Percentiles rank a stretch among this genome's conserved stretches.
phyloP scores from a whole-genome alignment of 2,888 invertebrate genomes.

The Tryphoninae sp. region DNA sequence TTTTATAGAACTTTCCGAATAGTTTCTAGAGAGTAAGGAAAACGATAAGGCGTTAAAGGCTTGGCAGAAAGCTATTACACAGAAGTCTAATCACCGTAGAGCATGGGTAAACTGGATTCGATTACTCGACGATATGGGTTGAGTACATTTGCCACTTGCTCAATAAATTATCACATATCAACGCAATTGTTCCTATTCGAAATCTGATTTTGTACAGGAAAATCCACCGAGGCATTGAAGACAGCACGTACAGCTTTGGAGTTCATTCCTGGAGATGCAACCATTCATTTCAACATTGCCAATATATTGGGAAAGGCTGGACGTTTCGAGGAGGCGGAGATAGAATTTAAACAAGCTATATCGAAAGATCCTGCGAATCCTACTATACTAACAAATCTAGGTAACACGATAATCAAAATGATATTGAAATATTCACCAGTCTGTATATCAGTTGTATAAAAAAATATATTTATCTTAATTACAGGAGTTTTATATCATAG shows the following conservation, averaged over 20 bases:
- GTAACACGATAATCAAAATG: slow-evolving; percentile 82
- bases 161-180: neutral
- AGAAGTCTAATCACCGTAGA: slow-evolving; percentile 89
- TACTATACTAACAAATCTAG: slow-evolving; percentile 94
- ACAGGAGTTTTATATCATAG: slow-evolving; percentile 95
- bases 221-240: slow-evolving; percentile 87
- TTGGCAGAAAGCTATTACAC: slow-evolving; percentile 91
- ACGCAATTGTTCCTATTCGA: neutral
- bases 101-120: slow-evolving; percentile 97
- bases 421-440: neutral
- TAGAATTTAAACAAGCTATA: slow-evolving; percentile 90
- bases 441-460: neutral
- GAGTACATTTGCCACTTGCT: slow-evolving; percentile 65
- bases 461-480: slow-evolving; percentile 52
- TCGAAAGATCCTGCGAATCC: slow-evolving; percentile 87
- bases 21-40: slow-evolving; percentile 91
- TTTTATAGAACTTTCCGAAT: slow-evolving; percentile 65
- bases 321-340: slow-evolving; percentile 90
- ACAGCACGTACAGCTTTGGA: slow-evolving; percentile 87
- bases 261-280: slow-evolving; percentile 88
- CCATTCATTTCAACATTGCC: slow-evolving; percentile 92
- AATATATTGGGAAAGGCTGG: slow-evolving; percentile 93
- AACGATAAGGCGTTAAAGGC: slow-evolving; percentile 89
- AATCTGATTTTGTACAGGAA: slow-evolving; percentile 80
- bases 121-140: slow-evolving; percentile 89